Evolutionary conservation across 1,140 invertebrate genomes (phyloP), one percentile per base, ranked within the genome.

Genomic region (Rhysida immarginata): DNA sequence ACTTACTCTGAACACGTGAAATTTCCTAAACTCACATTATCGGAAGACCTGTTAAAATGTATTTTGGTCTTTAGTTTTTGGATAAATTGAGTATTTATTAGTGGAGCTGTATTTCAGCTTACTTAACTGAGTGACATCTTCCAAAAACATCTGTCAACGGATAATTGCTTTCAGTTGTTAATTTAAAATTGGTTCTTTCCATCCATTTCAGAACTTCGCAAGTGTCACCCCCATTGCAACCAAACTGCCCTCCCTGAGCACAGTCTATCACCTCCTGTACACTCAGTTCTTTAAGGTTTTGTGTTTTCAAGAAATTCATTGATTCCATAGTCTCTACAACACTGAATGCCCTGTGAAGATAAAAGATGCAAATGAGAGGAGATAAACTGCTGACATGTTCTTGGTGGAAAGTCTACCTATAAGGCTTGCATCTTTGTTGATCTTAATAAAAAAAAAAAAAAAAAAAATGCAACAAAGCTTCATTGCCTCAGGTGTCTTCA

Each of bases 181-280:
- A 68, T 13, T 68, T 64, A 3, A 78, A 69, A 53, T 80, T 76
- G 56, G 77, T 76, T 43, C 68, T 60, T n/a, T 70, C 58, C 46
- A 90, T 63, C 87, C 87, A 91, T 1, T 76, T 65, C 0, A 89
- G 66, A n/a, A 87, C 74, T 53, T 73, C 71, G 64, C 85, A 90
- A 53, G 82, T 84, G 66, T 90, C 84, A 25, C 88, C 87, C 42
- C 88, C 88, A 2, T 75, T 64, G 67, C 88, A 93, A 0, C 87
- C 87, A 56, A 74, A 73, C 69, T 87, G 86, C 42, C 77, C 77
- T 45, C 79, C 73, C 26, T 71, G 71, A 1, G 86, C 80, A 71
- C 87, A 92, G 68, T 93, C 87, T 60, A 91, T 83, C 60, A 84
- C 77, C 77, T 91, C 71, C 72, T 92, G 87, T 13, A 87, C 81